Percentiles rank a stretch among this genome's conserved stretches.
phyloP scores from a whole-genome alignment of 2,797 vertebrate species.

The Karalla daura region DNA sequence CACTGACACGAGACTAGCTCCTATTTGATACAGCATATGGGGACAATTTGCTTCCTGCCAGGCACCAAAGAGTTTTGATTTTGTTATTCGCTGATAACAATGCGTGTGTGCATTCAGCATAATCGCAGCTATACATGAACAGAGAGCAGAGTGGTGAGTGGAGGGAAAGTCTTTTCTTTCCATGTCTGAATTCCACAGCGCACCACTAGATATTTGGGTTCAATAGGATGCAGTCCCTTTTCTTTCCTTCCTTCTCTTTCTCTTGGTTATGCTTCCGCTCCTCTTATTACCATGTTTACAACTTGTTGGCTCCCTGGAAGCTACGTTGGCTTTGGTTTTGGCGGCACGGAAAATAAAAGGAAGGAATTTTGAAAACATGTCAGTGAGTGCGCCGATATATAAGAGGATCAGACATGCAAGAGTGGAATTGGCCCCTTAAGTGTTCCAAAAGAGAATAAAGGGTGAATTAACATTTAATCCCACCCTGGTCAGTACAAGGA shows the following conservation, averaged over 20 bases:
- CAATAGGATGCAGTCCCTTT: slow-evolving; percentile 33
- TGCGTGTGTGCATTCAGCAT: slow-evolving; percentile 41
- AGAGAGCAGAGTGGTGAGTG: neutral
- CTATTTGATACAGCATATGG: slow-evolving; percentile 18
- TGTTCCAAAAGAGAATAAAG: slow-evolving; percentile 77
- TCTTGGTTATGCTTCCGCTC: slow-evolving; percentile 48
- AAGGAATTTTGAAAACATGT: slow-evolving; percentile 72
- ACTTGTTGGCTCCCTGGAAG: slow-evolving; percentile 54
- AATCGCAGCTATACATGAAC: slow-evolving; percentile 35
- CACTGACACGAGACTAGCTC: slow-evolving; percentile 42
- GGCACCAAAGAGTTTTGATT: slow-evolving; percentile 35
- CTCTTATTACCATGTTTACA: slow-evolving; percentile 70
- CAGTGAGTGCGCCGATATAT: slow-evolving; percentile 67
- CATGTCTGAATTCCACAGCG: slow-evolving; percentile 17
- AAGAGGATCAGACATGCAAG: slow-evolving; percentile 85
- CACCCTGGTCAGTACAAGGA: slow-evolving; percentile 61
- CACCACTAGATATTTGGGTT: slow-evolving; percentile 30
- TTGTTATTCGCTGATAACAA: slow-evolving; percentile 68
- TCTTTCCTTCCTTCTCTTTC: slow-evolving; percentile 19
- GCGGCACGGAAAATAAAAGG: slow-evolving; percentile 55
- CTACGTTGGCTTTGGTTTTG: slow-evolving; percentile 50
- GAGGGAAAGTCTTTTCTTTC: slow-evolving; percentile 7
- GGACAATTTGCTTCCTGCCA: slow-evolving; percentile 40
- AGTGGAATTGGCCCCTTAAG: slow-evolving; percentile 76
- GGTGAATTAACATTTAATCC: slow-evolving; percentile 81